These are phyloP conservation scores for Boulengeromyrus knoepffleri DNA, from an alignment of 2,113 vertebrate species.

Conservation along the genomic window DNA sequence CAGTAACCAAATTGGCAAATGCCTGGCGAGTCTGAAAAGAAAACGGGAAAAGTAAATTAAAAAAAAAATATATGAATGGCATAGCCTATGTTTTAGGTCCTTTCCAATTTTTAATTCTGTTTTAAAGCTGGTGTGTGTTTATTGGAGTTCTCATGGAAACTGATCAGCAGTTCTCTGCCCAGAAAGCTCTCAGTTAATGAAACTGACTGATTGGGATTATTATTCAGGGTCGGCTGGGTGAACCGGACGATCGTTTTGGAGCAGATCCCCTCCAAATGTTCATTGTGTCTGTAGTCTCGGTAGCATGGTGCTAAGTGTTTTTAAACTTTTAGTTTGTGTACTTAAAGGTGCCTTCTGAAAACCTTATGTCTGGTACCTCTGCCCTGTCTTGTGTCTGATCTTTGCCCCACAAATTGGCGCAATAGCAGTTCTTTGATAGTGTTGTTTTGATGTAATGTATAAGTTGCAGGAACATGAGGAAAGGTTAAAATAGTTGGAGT, in stretches of 20 bases:
- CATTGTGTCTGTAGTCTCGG: neutral
- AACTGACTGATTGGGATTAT: no score
- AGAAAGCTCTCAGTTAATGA: neutral
- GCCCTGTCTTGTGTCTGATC: neutral
- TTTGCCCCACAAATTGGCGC: neutral
- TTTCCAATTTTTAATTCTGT: slow-evolving; percentile 31
- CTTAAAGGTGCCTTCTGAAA: neutral
- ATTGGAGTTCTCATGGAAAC: neutral
- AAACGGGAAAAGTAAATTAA: slow-evolving; percentile 20
- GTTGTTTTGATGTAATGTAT: slow-evolving; percentile 38
- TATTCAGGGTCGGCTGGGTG: neutral
- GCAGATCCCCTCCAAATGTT: neutral
- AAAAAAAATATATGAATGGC: slow-evolving; percentile 20
- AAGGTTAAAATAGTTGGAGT: slow-evolving; percentile 56
- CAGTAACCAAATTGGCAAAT: slow-evolving; percentile 36
- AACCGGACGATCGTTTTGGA: neutral
- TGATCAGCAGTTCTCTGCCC: neutral
- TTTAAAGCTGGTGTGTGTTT: slow-evolving; percentile 10
- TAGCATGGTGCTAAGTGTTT: neutral
- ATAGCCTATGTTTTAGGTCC: slow-evolving; percentile 16
- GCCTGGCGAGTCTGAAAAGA: slow-evolving; percentile 32
- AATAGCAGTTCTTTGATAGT: slow-evolving; percentile 35
- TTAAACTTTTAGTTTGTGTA: neutral
- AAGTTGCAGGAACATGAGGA: slow-evolving; percentile 43
- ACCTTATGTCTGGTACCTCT: neutral